phyloP scores from a whole-genome alignment of 2,888 invertebrate species.

The Chymomyza caudatula region DNA sequence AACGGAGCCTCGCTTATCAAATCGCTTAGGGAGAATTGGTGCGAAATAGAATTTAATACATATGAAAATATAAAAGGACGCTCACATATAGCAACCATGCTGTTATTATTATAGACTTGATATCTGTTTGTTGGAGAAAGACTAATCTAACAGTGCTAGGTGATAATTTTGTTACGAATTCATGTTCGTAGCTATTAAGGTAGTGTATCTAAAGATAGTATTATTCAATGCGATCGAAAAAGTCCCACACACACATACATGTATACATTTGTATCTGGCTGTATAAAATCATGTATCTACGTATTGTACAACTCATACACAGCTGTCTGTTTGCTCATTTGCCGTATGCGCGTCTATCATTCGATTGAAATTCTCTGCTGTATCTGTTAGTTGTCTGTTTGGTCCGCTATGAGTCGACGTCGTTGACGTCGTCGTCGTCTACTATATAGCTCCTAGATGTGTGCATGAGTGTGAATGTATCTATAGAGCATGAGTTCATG shows the following conservation, averaged over 20 bases:
- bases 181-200: background rate
- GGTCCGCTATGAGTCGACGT: background rate
- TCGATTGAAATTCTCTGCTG: slow-evolving; percentile 39
- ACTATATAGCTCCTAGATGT: background rate
- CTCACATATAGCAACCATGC: too few relatives aligned
- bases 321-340: slow-evolving; percentile 9
- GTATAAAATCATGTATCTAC: background rate
- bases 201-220: background rate
- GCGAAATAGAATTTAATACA: too few relatives aligned
- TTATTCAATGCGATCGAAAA: background rate
- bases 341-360: too few relatives aligned
- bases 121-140: too few relatives aligned
- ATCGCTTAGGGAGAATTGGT: too few relatives aligned
- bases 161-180: background rate
- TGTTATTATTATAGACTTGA: too few relatives aligned
- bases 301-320: background rate
- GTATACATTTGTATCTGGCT: background rate
- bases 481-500: slow-evolving; percentile 43
- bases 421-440: background rate
- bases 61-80: too few relatives aligned
- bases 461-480: slow-evolving; percentile 6
- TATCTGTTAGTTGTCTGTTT: background rate
- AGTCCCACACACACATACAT: background rate
- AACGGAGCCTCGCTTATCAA: too few relatives aligned
- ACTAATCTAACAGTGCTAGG: too few relatives aligned